These are phyloP conservation scores for Drosophila lacertosa DNA, from an alignment of 1,140 invertebrate species.

Conservation along the genomic window DNA sequence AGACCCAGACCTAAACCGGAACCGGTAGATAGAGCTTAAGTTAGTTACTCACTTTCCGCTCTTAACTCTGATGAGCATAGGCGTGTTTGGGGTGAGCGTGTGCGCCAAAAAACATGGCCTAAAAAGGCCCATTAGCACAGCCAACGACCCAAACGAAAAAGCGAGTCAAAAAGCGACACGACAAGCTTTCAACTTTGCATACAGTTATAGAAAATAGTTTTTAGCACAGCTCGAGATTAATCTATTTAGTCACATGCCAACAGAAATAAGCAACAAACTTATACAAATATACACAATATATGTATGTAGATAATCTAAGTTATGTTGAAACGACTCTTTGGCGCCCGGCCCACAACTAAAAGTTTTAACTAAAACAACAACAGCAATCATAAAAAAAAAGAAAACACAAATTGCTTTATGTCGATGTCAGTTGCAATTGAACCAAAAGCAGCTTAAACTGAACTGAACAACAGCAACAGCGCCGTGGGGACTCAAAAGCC, in stretches of 20 bases:
- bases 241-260: background rate
- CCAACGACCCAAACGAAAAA: conserved; percentile 51
- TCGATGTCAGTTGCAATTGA: conserved; percentile 42
- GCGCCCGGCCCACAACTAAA: conserved; percentile 7
- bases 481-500: conserved; percentile 21
- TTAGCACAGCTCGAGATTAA: conserved; percentile 1
- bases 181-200: conserved; percentile 6
- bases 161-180: conserved; percentile 24
- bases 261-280: too few relatives aligned
- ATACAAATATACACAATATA: background rate
- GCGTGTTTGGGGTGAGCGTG: conserved; percentile 53
- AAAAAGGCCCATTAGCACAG: conserved; percentile 58
- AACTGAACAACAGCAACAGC: conserved; percentile 7
- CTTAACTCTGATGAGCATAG: conserved; percentile 51
- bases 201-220: background rate
- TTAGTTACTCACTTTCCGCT: conserved; percentile 22
- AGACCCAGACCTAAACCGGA: too few relatives aligned
- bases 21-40: conserved; percentile 23
- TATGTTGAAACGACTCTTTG: conserved; percentile 3
- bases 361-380: background rate
- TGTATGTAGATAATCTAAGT: conserved; percentile 14
- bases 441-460: conserved; percentile 29
- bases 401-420: conserved; percentile 29
- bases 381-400: conserved; percentile 5
- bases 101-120: conserved; percentile 34